A percentile compares a stretch with the other conserved stretches of the same genome.
These are phyloP conservation scores for Lasioglossum leucozonium DNA, from an alignment of 2,888 invertebrate species.

Conservation along the genomic window DNA sequence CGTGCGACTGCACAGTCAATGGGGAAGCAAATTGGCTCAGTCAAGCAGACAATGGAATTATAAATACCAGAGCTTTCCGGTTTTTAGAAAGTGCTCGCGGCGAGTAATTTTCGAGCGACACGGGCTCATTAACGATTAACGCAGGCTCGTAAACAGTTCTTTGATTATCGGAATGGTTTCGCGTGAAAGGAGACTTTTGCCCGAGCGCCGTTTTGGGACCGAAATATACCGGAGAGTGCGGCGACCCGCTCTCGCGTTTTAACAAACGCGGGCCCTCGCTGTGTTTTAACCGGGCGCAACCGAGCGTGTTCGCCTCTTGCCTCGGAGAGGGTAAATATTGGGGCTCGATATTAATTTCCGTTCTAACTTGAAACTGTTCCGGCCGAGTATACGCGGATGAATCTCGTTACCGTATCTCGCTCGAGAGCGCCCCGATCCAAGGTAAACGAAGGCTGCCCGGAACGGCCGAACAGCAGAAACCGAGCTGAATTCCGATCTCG, in stretches of 20 bases:
- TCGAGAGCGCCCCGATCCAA: constrained; percentile 20
- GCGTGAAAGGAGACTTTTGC: background rate
- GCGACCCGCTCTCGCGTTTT: background rate
- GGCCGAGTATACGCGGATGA: constrained; percentile 18
- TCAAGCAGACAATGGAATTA: background rate
- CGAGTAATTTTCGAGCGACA: background rate
- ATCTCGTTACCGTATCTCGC: constrained; percentile 13
- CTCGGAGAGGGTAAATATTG: constrained; percentile 22
- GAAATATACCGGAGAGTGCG: background rate
- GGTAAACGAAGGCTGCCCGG: constrained; percentile 25
- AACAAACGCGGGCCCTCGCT: background rate
- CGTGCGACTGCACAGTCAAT: background rate
- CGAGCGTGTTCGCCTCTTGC: background rate
- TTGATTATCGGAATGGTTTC: background rate
- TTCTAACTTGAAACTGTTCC: constrained; percentile 26
- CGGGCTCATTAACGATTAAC: background rate
- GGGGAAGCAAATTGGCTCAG: background rate
- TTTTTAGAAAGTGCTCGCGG: background rate
- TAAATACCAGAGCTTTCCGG: background rate
- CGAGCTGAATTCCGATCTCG: background rate
- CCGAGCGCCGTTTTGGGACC: background rate
- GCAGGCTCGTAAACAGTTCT: background rate
- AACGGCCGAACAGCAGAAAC: background rate
- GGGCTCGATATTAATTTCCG: constrained; percentile 33
- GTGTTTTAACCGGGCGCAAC: constrained; percentile 6